phyloP scores from a whole-genome alignment of 2,888 invertebrate genomes.

The Eupithecia vulgata region DNA sequence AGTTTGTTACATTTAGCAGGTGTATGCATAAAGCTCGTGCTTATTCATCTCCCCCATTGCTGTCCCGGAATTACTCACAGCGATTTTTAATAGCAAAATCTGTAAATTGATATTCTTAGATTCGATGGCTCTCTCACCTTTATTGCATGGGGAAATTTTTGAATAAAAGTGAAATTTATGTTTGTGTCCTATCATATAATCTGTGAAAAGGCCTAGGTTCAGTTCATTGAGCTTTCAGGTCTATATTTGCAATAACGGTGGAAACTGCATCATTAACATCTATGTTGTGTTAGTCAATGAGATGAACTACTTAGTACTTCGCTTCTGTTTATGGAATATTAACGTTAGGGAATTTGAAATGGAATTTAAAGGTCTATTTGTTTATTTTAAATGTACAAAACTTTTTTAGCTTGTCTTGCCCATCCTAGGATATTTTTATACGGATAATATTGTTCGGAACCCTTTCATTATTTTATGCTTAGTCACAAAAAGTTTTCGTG shows the following conservation, averaged over 20 bases:
- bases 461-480: no score
- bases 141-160: not conserved
- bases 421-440: no score
- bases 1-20: no score
- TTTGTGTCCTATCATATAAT: constrained; percentile 1
- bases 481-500: not conserved
- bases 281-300: constrained; percentile 48
- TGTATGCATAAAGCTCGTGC: no score
- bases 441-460: no score
- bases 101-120: not conserved
- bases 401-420: not conserved
- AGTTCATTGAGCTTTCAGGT: constrained; percentile 70
- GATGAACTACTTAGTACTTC: constrained; percentile 39
- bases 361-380: not conserved
- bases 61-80: not conserved
- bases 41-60: no score
- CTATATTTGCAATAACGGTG: constrained; percentile 71
- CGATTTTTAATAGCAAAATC: not conserved
- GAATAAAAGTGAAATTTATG: constrained; percentile 16
- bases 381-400: not conserved
- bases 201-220: constrained; percentile 44
- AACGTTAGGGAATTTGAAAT: constrained; percentile 16
- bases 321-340: constrained; percentile 38
- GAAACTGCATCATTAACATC: constrained; percentile 60
- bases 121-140: not conserved